A percentile compares a stretch with the other conserved stretches of the same genome.
phyloP scores from a whole-genome alignment of 2,797 vertebrate genomes.

The Molothrus ater region DNA sequence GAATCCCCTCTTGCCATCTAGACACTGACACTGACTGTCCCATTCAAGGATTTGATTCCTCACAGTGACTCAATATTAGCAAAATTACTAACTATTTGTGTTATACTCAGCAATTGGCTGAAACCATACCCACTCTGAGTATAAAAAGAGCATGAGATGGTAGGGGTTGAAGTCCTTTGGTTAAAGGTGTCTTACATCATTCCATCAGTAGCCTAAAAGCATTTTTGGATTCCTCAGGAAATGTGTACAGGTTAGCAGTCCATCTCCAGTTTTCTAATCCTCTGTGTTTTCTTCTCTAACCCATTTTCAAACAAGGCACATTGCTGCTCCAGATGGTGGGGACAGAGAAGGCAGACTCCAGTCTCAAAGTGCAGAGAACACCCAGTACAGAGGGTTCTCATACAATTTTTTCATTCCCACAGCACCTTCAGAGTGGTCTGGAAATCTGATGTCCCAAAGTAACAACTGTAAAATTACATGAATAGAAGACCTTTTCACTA shows the following conservation, averaged over 20 bases:
- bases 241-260: fast-evolving
- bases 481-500: background rate
- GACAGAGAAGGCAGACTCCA: background rate
- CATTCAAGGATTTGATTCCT: background rate
- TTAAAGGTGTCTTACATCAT: background rate
- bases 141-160: background rate
- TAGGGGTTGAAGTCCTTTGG: background rate
- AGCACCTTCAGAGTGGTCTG: background rate
- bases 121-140: background rate
- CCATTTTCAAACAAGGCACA: background rate
- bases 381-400: background rate
- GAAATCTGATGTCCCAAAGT: background rate
- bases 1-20: background rate
- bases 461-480: background rate
- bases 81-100: background rate
- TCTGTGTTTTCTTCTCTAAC: background rate
- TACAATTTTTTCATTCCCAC: background rate
- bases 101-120: background rate
- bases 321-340: background rate
- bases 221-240: background rate
- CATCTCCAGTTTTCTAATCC: background rate
- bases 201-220: background rate
- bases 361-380: background rate
- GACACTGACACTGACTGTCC: background rate
- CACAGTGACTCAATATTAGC: background rate